A percentile compares a stretch with the other conserved stretches of the same genome.
Evolutionary conservation across 2,113 vertebrate genomes (phyloP).

Genomic region (Poecilia latipinna): DNA sequence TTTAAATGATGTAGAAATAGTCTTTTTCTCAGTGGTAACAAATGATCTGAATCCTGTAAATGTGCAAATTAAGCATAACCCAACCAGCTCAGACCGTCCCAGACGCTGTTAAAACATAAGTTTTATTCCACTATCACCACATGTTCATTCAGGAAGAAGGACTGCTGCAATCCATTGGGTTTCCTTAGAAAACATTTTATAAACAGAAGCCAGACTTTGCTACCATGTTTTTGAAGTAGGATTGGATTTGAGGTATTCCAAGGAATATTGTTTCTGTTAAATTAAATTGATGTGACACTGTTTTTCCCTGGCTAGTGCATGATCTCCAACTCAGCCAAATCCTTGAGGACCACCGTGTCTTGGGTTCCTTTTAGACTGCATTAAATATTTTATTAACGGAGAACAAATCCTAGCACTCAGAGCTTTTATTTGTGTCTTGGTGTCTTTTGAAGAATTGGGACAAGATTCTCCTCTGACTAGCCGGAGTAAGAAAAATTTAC

Average conservation of each 20-base stretch:
- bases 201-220: too few species aligned
- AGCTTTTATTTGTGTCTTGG: neutral
- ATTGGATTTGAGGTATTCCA: neutral
- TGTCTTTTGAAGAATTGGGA: constrained; percentile 1
- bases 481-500: neutral
- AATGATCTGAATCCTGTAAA: too few species aligned
- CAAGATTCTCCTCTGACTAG: neutral
- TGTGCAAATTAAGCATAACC: too few species aligned
- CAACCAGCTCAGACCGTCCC: too few species aligned
- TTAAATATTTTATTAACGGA: constrained; percentile 18
- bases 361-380: neutral
- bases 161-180: too few species aligned
- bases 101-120: too few species aligned
- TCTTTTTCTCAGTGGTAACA: too few species aligned
- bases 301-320: neutral
- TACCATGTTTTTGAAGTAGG: too few species aligned
- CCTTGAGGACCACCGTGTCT: neutral
- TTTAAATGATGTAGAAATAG: too few species aligned
- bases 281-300: neutral
- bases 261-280: neutral
- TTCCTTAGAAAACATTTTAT: too few species aligned
- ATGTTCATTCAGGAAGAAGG: too few species aligned
- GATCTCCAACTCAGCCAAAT: constrained; percentile 15
- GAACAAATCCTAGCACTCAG: constrained; percentile 4
- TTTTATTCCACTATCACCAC: too few species aligned